These are phyloP conservation scores for Erinaceus europaeus DNA, from an alignment of 2,113 vertebrate species.

Conservation along the genomic window DNA sequence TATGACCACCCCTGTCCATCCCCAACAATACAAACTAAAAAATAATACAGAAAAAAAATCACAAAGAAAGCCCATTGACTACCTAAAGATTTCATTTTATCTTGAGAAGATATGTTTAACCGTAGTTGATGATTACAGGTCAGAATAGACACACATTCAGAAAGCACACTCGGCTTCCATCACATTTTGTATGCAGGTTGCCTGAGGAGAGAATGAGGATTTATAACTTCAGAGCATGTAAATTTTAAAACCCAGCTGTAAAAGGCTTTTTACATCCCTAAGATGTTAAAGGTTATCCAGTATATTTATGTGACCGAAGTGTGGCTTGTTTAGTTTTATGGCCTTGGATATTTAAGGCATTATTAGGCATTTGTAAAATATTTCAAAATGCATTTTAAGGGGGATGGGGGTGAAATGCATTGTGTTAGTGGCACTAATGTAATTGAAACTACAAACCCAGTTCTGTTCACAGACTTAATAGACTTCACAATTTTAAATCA, in stretches of 20 bases:
- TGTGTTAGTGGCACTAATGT: conserved; percentile 77
- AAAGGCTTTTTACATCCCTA: conserved; percentile 61
- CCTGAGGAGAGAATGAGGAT: conserved; percentile 30
- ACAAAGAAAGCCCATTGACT: not conserved
- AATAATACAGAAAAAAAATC: not conserved
- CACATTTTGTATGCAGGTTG: conserved; percentile 6
- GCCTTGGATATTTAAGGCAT: conserved; percentile 73
- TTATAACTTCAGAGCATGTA: conserved; percentile 43
- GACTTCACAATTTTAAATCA: conserved; percentile 74
- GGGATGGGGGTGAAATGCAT: conserved; percentile 32
- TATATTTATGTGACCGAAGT: conserved; percentile 55
- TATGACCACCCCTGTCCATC: not conserved
- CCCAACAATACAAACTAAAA: not conserved
- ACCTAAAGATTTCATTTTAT: conserved; percentile 2
- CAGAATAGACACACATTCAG: not conserved
- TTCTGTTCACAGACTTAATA: conserved; percentile 69
- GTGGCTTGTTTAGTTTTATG: conserved; percentile 73
- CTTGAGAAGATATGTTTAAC: not conserved
- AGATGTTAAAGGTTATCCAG: conserved; percentile 61
- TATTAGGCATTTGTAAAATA: conserved; percentile 78
- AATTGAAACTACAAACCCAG: conserved; percentile 75
- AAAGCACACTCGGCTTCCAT: not conserved
- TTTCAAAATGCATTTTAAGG: conserved; percentile 74
- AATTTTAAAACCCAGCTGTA: conserved; percentile 65
- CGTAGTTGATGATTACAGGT: not conserved